Percentiles rank a stretch among this genome's conserved stretches.
phyloP scores from a whole-genome alignment of 2,888 invertebrate genomes.

The Electrophaes corylata region DNA sequence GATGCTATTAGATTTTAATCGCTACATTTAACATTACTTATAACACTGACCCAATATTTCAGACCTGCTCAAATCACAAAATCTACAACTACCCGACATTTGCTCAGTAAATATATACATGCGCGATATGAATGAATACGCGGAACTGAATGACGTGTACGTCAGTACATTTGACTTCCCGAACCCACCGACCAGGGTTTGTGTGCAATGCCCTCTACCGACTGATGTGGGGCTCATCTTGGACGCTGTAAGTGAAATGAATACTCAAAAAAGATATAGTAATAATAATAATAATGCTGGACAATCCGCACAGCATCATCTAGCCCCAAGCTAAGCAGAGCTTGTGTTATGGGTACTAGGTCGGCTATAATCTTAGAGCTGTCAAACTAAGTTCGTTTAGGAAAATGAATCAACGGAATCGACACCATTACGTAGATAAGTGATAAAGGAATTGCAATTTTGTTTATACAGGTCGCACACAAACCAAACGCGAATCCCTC shows the following conservation, averaged over 20 bases:
- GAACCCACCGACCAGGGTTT: conserved; percentile 94
- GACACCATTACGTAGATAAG: too few relatives aligned
- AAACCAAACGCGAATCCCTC: conserved; percentile 54
- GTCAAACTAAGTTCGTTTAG: too few relatives aligned
- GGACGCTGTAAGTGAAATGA: conserved; percentile 88
- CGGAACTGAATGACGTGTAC: conserved; percentile 91
- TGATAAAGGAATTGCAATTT: not conserved
- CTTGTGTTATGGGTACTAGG: too few relatives aligned
- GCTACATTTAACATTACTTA: not conserved
- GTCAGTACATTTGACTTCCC: conserved; percentile 88
- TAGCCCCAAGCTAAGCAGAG: too few relatives aligned
- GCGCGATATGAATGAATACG: conserved; percentile 91
- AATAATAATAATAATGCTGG: too few relatives aligned
- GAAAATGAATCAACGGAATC: too few relatives aligned
- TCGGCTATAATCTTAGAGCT: too few relatives aligned
- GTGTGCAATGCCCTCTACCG: conserved; percentile 91
- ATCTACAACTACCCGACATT: conserved; percentile 86
- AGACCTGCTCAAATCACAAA: conserved; percentile 80
- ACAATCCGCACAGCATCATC: too few relatives aligned
- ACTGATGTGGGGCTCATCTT: conserved; percentile 89
- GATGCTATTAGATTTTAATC: not conserved
- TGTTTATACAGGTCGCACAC: conserved; percentile 66
- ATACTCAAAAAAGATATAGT: too few relatives aligned
- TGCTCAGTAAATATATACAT: conserved; percentile 94
- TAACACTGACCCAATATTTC: conserved; percentile 45